Percentiles rank a stretch among this genome's conserved stretches.
phyloP scores from a whole-genome alignment of 2,888 invertebrate species.

The Drosophila aldrichi region DNA sequence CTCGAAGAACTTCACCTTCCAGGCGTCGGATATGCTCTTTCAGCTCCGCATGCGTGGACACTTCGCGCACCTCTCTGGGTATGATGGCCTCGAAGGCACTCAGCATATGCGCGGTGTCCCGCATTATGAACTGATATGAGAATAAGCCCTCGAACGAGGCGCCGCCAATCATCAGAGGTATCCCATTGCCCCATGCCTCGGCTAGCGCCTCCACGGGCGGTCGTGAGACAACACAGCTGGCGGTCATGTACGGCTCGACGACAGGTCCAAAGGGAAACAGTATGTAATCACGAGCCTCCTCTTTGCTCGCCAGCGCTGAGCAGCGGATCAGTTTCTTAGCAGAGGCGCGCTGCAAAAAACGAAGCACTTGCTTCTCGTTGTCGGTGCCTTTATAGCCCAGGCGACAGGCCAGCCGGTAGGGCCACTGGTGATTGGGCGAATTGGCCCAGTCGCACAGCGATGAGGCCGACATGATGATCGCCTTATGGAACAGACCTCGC shows the following conservation, averaged over 20 bases:
- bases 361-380: conserved; percentile 82
- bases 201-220: conserved; percentile 67
- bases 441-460: conserved; percentile 79
- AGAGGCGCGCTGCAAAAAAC: conserved; percentile 60
- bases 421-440: conserved; percentile 70
- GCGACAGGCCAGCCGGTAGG: conserved; percentile 76
- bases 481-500: conserved; percentile 83
- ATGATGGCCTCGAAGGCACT: conserved; percentile 68
- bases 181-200: conserved; percentile 79
- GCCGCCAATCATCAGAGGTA: conserved; percentile 83
- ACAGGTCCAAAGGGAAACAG: conserved; percentile 79
- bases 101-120: conserved; percentile 45
- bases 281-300: conserved; percentile 67
- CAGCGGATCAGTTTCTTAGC: conserved; percentile 51
- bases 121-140: too few relatives aligned
- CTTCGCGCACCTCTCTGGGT: conserved; percentile 69
- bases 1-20: conserved; percentile 61
- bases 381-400: conserved; percentile 83
- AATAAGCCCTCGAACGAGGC: conserved; percentile 83
- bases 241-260: conserved; percentile 80
- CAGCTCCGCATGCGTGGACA: conserved; percentile 46
- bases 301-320: conserved; percentile 60
- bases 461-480: conserved; percentile 82
- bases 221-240: conserved; percentile 73
- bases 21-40: conserved; percentile 57